phyloP scores from a whole-genome alignment of 2,888 invertebrate species.

The Neria commutata region DNA sequence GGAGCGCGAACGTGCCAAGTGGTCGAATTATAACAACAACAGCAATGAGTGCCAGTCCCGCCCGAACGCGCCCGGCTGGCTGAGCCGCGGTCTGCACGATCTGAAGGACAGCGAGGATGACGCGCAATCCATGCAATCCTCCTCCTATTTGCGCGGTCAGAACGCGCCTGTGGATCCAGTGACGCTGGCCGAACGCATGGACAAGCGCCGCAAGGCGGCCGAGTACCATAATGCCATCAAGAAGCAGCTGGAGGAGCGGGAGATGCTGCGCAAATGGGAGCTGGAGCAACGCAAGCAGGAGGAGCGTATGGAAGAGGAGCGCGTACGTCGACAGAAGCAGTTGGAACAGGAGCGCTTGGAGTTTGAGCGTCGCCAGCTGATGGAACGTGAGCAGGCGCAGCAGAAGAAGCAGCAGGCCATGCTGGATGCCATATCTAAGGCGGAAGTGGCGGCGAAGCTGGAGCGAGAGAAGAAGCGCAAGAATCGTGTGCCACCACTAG shows the following conservation, averaged over 20 bases:
- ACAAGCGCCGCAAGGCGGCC: constrained; percentile 79
- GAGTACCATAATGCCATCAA: constrained; percentile 87
- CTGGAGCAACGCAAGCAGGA: constrained; percentile 75
- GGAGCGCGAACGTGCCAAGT: constrained; percentile 73
- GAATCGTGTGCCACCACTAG: constrained; percentile 37
- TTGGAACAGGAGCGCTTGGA: constrained; percentile 72
- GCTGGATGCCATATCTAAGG: constrained; percentile 78
- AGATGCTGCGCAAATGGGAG: constrained; percentile 76
- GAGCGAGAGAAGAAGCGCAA: constrained; percentile 68
- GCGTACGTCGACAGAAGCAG: constrained; percentile 77
- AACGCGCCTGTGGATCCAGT: constrained; percentile 82
- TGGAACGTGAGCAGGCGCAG: constrained; percentile 75
- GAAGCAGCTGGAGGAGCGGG: constrained; percentile 83
- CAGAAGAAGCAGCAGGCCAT: constrained; percentile 76
- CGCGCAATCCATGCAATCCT: constrained; percentile 60
- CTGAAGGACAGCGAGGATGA: constrained; percentile 64
- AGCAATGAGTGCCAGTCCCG: constrained; percentile 50
- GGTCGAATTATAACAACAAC: constrained; percentile 69
- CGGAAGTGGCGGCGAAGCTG: constrained; percentile 74
- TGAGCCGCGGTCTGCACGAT: constrained; percentile 64
- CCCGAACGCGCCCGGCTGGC: constrained; percentile 63
- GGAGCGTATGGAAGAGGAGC: constrained; percentile 80
- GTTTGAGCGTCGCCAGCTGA: constrained; percentile 70
- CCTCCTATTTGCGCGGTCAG: constrained; percentile 82
- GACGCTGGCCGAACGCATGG: constrained; percentile 80